These are phyloP conservation scores for Microctenopoma lineatum DNA, from an alignment of 2,797 vertebrate species.

Conservation along the genomic window DNA sequence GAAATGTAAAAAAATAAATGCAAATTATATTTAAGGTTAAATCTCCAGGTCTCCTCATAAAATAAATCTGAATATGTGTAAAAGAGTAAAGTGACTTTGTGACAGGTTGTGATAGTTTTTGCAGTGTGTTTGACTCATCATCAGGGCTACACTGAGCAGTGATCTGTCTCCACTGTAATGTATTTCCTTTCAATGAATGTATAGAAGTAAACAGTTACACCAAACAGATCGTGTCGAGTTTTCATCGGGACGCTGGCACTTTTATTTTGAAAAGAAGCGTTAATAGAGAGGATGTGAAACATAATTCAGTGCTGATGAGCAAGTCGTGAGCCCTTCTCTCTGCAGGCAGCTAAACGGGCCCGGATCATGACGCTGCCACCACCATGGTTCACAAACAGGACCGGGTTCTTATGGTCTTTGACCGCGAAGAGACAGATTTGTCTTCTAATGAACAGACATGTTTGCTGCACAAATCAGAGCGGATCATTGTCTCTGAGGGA, in stretches of 20 bases:
- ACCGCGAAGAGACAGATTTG: no score
- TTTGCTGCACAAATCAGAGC: no score
- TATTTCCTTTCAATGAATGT: slow-evolving; percentile 77
- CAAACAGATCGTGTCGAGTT: not conserved
- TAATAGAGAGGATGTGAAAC: not conserved
- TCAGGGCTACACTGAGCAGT: slow-evolving; percentile 63
- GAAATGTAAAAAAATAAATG: not conserved
- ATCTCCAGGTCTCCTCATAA: not conserved
- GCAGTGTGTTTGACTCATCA: slow-evolving; percentile 33
- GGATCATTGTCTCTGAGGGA: no score
- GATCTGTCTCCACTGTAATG: slow-evolving; percentile 57
- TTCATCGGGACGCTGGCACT: not conserved
- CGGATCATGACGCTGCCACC: no score
- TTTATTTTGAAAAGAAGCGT: slow-evolving; percentile 28
- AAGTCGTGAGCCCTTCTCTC: no score
- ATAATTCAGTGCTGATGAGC: not conserved
- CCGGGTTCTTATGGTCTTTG: no score
- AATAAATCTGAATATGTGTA: no score
- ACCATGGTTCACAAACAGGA: no score
- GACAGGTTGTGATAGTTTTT: slow-evolving; percentile 18
- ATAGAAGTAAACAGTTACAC: slow-evolving; percentile 75
- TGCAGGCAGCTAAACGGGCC: no score
- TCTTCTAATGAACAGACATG: no score
- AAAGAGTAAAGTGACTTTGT: not conserved
- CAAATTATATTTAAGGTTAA: not conserved